Percentiles rank a stretch among this genome's conserved stretches.
phyloP scores from a whole-genome alignment of 1,140 invertebrate species.

The Venturia canescens region DNA sequence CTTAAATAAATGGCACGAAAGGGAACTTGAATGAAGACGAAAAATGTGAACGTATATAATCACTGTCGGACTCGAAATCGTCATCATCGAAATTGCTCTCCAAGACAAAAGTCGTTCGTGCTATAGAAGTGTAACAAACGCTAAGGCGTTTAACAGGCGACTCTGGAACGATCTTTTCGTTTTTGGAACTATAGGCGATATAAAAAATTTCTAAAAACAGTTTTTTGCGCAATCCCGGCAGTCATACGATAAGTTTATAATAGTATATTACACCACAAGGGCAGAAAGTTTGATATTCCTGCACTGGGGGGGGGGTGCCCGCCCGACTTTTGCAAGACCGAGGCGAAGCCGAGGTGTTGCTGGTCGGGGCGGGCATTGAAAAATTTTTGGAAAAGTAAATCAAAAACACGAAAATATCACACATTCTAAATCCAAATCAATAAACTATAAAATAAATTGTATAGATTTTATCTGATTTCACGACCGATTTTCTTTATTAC shows the following conservation, averaged over 20 bases:
- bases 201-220: conserved; percentile 26
- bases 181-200: conserved; percentile 8
- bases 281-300: too few species aligned
- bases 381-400: too few species aligned
- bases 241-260: conserved; percentile 11
- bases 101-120: not conserved
- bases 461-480: too few species aligned
- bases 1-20: not conserved
- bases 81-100: not conserved
- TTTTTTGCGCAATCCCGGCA: conserved; percentile 25
- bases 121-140: conserved; percentile 3
- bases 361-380: too few species aligned
- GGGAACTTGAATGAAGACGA: conserved; percentile 1
- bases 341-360: too few species aligned
- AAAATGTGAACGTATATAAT: conserved; percentile 10
- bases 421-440: too few species aligned
- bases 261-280: too few species aligned
- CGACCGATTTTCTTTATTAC: too few species aligned
- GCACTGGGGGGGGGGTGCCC: too few species aligned
- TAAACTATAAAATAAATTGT: too few species aligned
- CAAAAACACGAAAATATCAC: too few species aligned
- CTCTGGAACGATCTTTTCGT: conserved; percentile 10
- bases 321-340: too few species aligned
- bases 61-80: conserved; percentile 1
- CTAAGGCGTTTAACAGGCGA: not conserved